Conservation (phyloP, 2,888 invertebrate species). For the Synanthedon tipuliformis region DNA sequence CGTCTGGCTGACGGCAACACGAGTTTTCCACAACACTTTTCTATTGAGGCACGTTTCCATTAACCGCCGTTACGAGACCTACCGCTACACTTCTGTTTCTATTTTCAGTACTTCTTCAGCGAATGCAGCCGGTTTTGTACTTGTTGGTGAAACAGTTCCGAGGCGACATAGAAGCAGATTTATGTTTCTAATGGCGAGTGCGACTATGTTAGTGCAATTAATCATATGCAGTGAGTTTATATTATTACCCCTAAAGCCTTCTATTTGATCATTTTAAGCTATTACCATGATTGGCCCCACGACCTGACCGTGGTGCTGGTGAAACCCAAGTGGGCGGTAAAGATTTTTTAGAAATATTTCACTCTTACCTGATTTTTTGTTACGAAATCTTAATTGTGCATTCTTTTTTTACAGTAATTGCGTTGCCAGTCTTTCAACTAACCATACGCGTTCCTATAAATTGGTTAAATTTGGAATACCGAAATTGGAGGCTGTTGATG, state of each 20-base stretch:
- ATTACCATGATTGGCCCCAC: too few species aligned
- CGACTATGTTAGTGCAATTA: constrained; percentile 42
- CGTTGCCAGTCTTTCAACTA: constrained; percentile 34
- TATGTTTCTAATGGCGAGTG: constrained; percentile 50
- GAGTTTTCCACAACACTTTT: too few species aligned
- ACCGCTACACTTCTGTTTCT: too few species aligned
- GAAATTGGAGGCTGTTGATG: constrained; percentile 81
- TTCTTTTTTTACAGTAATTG: constrained; percentile 24
- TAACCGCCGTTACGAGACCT: too few species aligned
- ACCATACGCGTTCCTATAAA: constrained; percentile 38
- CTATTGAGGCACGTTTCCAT: too few species aligned
- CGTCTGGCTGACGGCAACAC: too few species aligned
- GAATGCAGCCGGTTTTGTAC: constrained; percentile 48
- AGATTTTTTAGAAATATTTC: too few species aligned
- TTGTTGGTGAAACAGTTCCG: constrained; percentile 45
- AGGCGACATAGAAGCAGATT: constrained; percentile 30
- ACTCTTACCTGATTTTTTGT: too few species aligned
- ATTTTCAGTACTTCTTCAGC: constrained; percentile 44
- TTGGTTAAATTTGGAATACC: constrained; percentile 61
- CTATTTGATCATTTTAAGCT: not conserved
- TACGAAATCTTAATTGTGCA: too few species aligned
- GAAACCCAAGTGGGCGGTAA: too few species aligned
- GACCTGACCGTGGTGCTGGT: too few species aligned
- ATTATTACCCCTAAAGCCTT: not conserved
- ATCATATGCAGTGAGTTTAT: constrained; percentile 32